phyloP scores from a whole-genome alignment of 1,140 invertebrate genomes.

The Cyclina sinensis region DNA sequence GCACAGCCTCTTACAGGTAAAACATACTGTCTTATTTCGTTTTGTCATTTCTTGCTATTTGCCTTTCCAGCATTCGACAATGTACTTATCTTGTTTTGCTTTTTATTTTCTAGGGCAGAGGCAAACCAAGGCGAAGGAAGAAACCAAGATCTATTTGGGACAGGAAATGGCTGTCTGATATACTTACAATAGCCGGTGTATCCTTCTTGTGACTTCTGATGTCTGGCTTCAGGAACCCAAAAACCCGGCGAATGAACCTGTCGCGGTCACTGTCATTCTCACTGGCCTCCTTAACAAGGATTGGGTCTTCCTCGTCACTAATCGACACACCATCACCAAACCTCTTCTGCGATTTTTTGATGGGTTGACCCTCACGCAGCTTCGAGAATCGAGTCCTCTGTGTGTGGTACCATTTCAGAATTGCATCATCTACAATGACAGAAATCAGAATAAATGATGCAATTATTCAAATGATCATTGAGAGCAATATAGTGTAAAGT shows the following conservation, averaged over 20 bases:
- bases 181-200: constrained; percentile 39
- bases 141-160: too few species aligned
- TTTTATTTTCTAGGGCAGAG: too few species aligned
- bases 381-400: constrained; percentile 43
- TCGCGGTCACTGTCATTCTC: constrained; percentile 37
- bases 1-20: too few species aligned
- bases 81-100: too few species aligned
- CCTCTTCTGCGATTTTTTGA: not conserved
- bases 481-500: constrained; percentile 6
- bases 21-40: too few species aligned
- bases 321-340: not conserved
- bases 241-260: constrained; percentile 26
- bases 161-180: too few species aligned
- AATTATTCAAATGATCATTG: not conserved
- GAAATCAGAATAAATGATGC: too few species aligned
- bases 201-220: not conserved
- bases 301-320: too few species aligned
- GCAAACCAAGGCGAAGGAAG: too few species aligned
- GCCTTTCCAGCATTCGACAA: too few species aligned
- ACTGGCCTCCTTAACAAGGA: too few species aligned
- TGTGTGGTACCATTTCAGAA: constrained; percentile 52
- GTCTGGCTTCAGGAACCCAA: constrained; percentile 29
- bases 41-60: too few species aligned
- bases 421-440: constrained; percentile 15
- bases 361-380: constrained; percentile 23